phyloP scores from a whole-genome alignment of 2,888 invertebrate species.

The Leptinotarsa rubiginosa region DNA sequence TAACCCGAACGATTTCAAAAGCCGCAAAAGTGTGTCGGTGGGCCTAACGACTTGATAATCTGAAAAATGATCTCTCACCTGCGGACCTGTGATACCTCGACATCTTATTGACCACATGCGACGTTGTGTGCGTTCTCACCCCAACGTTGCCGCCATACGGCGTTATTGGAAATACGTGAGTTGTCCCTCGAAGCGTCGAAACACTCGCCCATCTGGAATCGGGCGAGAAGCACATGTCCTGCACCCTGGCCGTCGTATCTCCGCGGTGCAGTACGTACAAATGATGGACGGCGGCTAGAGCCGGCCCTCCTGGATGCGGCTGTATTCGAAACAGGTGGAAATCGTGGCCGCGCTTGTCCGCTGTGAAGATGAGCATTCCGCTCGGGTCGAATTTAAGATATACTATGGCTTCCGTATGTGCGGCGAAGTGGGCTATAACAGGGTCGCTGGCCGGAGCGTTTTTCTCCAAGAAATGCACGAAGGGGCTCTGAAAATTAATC shows the following conservation, averaged over 20 bases:
- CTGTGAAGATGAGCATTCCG: slow-evolving; percentile 89
- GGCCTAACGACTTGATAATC: too few species aligned
- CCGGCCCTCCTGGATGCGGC: slow-evolving; percentile 86
- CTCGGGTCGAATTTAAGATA: slow-evolving; percentile 91
- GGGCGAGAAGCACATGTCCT: slow-evolving; percentile 90
- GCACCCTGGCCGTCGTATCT: slow-evolving; percentile 95
- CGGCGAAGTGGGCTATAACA: slow-evolving; percentile 87
- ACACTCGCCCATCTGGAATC: slow-evolving; percentile 98
- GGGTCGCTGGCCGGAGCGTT: slow-evolving; percentile 70
- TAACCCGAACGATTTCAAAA: neutral
- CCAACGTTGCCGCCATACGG: slow-evolving; percentile 95
- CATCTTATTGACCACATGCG: slow-evolving; percentile 92
- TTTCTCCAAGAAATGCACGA: slow-evolving; percentile 49
- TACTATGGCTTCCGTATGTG: slow-evolving; percentile 89
- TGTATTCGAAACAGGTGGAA: slow-evolving; percentile 96
- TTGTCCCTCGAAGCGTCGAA: slow-evolving; percentile 94
- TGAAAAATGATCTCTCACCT: slow-evolving; percentile 61
- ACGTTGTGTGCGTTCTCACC: slow-evolving; percentile 93
- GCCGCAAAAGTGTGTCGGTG: too few species aligned
- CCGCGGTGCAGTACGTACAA: slow-evolving; percentile 94
- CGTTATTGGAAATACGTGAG: slow-evolving; percentile 96
- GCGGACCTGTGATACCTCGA: slow-evolving; percentile 96
- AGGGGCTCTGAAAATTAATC: slow-evolving; percentile 33
- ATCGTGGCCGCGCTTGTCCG: slow-evolving; percentile 92
- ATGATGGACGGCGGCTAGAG: slow-evolving; percentile 92